Evolutionary conservation across 2,888 invertebrate genomes (phyloP).

Genomic region (Gandaritis pyraliata): DNA sequence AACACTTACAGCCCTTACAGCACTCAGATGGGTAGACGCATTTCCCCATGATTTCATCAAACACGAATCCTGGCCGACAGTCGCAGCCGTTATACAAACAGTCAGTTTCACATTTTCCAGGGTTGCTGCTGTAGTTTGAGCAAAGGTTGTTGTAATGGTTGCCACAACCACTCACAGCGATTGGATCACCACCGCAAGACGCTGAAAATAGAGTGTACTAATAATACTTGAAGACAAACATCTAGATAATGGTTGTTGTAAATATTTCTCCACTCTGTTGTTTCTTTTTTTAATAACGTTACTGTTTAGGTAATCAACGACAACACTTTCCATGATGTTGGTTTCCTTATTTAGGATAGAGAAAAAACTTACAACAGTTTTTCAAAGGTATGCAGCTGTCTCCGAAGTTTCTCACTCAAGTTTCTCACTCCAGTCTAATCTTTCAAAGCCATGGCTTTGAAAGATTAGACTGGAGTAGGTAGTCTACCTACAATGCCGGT

Average conservation of each 20-base stretch:
- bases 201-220: no score
- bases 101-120: constrained; percentile 2
- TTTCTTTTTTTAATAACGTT: no score
- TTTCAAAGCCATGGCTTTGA: constrained; percentile 3
- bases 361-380: constrained; percentile 33
- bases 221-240: no score
- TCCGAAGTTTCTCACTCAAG: constrained; percentile 21
- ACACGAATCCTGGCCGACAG: constrained; percentile 42
- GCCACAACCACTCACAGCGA: constrained; percentile 42
- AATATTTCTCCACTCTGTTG: no score
- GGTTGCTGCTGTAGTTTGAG: constrained; percentile 37
- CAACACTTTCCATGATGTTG: no score
- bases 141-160: constrained; percentile 37
- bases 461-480: constrained; percentile 5
- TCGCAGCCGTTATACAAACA: constrained; percentile 41
- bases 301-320: no score
- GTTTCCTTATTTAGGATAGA: no score
- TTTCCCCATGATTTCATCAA: constrained; percentile 37
- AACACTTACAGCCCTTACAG: constrained; percentile 42
- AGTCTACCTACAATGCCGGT: background rate
- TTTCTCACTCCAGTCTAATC: constrained; percentile 7
- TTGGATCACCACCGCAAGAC: constrained; percentile 48
- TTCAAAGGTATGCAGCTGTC: constrained; percentile 29
- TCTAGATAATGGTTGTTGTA: no score
- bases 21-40: constrained; percentile 44